A percentile compares a stretch with the other conserved stretches of the same genome.
Evolutionary conservation across 2,888 invertebrate genomes (phyloP).

Genomic region (Zonitis immaculata): DNA sequence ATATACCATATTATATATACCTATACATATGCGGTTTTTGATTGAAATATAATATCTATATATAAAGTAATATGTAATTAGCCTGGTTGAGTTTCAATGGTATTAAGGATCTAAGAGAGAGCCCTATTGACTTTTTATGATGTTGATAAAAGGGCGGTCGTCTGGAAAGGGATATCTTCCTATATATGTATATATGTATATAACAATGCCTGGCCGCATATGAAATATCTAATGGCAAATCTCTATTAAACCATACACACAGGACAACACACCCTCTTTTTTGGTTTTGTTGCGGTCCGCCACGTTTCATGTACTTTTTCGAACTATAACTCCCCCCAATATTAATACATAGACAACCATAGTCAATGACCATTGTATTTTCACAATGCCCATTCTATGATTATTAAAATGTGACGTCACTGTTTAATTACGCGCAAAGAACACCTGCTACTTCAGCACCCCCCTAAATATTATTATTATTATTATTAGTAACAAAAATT

Average conservation of each 20-base stretch:
- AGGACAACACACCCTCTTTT: conserved; percentile 27
- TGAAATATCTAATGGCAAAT: conserved; percentile 39
- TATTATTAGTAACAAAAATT: not conserved
- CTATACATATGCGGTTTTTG: not conserved
- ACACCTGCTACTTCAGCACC: conserved; percentile 35
- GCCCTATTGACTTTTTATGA: conserved; percentile 31
- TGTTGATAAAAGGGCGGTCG: conserved; percentile 29
- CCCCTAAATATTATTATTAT: conserved; percentile 3
- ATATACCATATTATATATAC: no score
- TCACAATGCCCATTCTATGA: conserved; percentile 44
- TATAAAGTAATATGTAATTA: conserved; percentile 12
- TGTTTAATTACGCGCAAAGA: conserved; percentile 35
- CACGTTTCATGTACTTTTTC: conserved; percentile 25
- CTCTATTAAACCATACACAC: conserved; percentile 36
- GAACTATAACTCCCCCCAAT: conserved; percentile 22
- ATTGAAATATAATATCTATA: not conserved
- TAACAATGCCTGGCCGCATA: conserved; percentile 34
- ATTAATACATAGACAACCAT: not conserved
- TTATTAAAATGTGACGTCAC: conserved; percentile 42
- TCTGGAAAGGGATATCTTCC: conserved; percentile 31
- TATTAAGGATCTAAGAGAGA: conserved; percentile 19
- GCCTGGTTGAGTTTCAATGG: conserved; percentile 11
- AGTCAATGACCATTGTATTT: conserved; percentile 44
- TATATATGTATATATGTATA: no score
- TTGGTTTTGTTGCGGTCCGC: conserved; percentile 27